Evolutionary conservation across 2,888 invertebrate species (phyloP).

Genomic region (Lymantria monacha): DNA sequence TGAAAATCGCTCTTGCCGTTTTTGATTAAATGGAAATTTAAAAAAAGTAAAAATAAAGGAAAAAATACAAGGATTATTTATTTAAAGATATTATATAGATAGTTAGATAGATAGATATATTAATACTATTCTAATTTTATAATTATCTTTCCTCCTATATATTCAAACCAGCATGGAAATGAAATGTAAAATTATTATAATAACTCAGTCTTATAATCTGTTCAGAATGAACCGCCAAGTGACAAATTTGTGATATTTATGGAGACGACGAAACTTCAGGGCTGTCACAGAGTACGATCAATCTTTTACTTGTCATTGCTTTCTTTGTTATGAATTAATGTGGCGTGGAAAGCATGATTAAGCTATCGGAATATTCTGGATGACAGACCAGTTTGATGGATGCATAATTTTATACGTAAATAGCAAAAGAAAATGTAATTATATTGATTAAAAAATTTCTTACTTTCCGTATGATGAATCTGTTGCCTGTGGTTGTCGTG

Average conservation of each 20-base stretch:
- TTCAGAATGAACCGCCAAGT: conserved; percentile 49
- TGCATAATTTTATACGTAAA: not conserved
- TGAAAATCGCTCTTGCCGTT: too few relatives aligned
- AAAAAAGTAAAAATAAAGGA: too few relatives aligned
- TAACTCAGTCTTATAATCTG: conserved; percentile 41
- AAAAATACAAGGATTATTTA: too few relatives aligned
- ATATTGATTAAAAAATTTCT: not conserved
- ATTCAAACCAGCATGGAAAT: not conserved
- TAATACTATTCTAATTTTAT: too few relatives aligned
- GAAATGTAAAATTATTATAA: conserved; percentile 46
- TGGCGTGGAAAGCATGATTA: conserved; percentile 11
- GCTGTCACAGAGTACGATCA: conserved; percentile 32
- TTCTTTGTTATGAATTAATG: conserved; percentile 24
- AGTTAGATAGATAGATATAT: too few relatives aligned
- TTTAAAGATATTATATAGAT: too few relatives aligned
- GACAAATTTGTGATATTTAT: conserved; percentile 63
- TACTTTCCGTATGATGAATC: too few relatives aligned
- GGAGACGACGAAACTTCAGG: conserved; percentile 43
- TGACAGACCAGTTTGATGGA: not conserved
- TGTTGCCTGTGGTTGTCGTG: too few relatives aligned
- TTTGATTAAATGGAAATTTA: too few relatives aligned
- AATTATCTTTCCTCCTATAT: too few relatives aligned
- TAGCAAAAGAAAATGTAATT: not conserved
- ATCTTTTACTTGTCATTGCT: conserved; percentile 14
- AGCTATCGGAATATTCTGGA: not conserved